phyloP scores from a whole-genome alignment of 1,140 invertebrate genomes.

The Babylonia areolata region DNA sequence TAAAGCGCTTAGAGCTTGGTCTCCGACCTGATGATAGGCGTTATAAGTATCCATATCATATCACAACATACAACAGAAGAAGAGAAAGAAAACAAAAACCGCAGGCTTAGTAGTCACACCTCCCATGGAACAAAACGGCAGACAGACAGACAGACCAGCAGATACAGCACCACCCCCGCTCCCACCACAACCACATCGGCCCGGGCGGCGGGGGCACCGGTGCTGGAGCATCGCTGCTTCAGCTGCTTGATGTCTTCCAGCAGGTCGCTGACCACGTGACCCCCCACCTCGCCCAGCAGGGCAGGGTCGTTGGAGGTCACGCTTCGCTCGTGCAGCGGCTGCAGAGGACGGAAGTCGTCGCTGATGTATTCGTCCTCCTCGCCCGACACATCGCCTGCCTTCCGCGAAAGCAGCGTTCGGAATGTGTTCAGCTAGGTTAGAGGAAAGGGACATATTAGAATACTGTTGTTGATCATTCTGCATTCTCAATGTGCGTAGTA shows the following conservation, averaged over 20 bases:
- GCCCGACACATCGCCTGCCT: neutral
- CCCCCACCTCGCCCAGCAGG: neutral
- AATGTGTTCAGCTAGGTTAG: conserved; percentile 30
- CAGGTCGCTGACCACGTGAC: neutral
- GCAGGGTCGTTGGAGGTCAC: conserved; percentile 15
- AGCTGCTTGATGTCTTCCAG: neutral
- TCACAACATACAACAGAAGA: neutral
- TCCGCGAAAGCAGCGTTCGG: conserved; percentile 6
- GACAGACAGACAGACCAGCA: neutral
- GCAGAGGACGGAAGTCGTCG: conserved; percentile 28
- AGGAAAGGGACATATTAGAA: too few relatives aligned
- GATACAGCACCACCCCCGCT: neutral
- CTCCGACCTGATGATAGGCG: too few relatives aligned
- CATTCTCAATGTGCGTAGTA: too few relatives aligned
- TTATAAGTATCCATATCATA: too few relatives aligned
- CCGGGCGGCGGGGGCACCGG: neutral
- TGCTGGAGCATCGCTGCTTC: neutral
- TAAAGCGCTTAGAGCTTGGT: too few relatives aligned
- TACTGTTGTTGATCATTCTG: too few relatives aligned
- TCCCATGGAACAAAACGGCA: too few relatives aligned
- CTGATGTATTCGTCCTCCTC: conserved; percentile 8
- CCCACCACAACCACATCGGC: neutral
- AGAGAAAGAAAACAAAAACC: too few relatives aligned
- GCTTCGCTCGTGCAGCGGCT: conserved; percentile 24
- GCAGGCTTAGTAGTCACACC: too few relatives aligned